phyloP scores from a whole-genome alignment of 2,888 invertebrate genomes.

The Thymelicus acteon region DNA sequence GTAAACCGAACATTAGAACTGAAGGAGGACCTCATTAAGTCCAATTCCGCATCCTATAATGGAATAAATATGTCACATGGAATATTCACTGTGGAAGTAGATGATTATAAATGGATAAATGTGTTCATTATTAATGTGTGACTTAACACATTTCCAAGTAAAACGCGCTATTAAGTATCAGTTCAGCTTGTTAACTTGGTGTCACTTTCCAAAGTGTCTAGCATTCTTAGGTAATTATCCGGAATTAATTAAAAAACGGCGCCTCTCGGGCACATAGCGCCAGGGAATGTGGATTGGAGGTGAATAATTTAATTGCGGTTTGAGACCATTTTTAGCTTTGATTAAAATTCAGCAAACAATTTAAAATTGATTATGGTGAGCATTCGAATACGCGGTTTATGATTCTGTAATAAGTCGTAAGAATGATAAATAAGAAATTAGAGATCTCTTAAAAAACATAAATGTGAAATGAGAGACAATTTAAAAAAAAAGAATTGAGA shows the following conservation, averaged over 20 bases:
- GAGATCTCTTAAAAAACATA: no score
- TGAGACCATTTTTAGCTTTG: constrained; percentile 6
- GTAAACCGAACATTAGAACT: no score
- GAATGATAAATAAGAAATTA: no score
- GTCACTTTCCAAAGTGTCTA: constrained; percentile 46
- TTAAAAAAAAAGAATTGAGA: no score
- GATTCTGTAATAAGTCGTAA: neutral
- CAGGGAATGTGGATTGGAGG: constrained; percentile 26
- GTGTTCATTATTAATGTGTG: no score
- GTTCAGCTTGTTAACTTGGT: constrained; percentile 41
- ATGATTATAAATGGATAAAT: neutral
- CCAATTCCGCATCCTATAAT: no score
- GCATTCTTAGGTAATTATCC: constrained; percentile 41
- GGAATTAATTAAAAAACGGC: constrained; percentile 42
- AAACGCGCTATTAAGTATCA: constrained; percentile 12
- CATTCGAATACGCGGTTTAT: neutral
- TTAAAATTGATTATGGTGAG: neutral
- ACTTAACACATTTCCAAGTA: neutral
- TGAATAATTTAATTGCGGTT: constrained; percentile 32
- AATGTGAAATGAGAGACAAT: no score
- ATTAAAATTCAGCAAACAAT: neutral
- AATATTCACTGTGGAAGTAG: neutral
- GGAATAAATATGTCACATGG: neutral
- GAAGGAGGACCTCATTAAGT: no score
- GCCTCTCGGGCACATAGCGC: neutral